Percentiles rank a stretch among this genome's conserved stretches.
These are phyloP conservation scores for Capricornis sumatraensis DNA, from an alignment of 2,113 vertebrate species.

Conservation along the genomic window DNA sequence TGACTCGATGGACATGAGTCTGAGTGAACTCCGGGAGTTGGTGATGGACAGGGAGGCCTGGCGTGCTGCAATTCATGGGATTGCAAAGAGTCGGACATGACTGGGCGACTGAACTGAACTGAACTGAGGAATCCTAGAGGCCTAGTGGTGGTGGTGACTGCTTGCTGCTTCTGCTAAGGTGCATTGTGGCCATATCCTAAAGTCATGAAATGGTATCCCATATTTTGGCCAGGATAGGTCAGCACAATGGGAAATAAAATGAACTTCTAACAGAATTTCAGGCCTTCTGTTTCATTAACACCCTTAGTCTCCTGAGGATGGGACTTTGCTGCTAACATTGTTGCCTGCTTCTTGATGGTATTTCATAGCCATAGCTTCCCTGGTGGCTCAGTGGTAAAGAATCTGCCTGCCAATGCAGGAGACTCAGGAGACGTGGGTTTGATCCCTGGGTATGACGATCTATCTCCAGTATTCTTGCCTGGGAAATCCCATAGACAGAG, in stretches of 20 bases:
- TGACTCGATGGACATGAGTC: too few relatives aligned
- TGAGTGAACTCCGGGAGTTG: too few relatives aligned
- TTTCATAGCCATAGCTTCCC: neutral
- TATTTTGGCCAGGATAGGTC: neutral
- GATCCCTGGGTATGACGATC: neutral
- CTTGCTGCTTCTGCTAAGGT: neutral
- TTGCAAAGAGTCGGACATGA: too few relatives aligned
- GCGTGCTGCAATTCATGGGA: too few relatives aligned
- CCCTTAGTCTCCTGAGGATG: neutral
- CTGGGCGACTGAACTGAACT: too few relatives aligned
- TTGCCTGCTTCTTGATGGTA: neutral
- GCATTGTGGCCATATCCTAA: neutral
- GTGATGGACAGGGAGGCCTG: too few relatives aligned
- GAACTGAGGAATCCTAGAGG: neutral
- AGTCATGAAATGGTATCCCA: neutral
- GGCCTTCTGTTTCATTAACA: neutral
- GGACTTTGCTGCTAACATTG: neutral
- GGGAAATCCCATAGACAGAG: neutral
- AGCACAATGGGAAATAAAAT: neutral
- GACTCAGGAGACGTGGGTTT: neutral
- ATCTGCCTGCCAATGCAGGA: neutral
- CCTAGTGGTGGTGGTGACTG: too few relatives aligned
- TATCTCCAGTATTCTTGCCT: neutral
- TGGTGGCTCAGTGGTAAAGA: neutral
- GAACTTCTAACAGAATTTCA: neutral